phyloP scores from a whole-genome alignment of 2,797 vertebrate genomes.

The Taeniopygia guttata region DNA sequence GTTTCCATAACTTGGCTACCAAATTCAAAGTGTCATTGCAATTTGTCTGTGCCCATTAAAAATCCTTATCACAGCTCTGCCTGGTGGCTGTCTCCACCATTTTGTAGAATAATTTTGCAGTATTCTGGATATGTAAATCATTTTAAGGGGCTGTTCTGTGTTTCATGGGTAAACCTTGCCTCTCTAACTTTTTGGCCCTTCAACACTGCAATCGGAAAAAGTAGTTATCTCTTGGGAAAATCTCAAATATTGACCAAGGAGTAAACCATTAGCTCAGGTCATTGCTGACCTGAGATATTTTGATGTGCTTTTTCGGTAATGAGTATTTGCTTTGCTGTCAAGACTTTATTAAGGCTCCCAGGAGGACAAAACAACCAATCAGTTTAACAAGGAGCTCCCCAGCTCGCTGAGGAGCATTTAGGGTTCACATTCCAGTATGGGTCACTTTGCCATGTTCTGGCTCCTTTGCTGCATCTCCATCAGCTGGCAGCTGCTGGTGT shows the following conservation, averaged over 20 bases:
- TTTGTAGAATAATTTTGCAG: not conserved
- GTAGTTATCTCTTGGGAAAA: not conserved
- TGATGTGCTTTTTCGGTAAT: not conserved
- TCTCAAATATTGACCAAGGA: not conserved
- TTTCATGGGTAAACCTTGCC: not conserved
- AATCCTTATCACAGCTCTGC: not conserved
- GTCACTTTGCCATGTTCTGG: not conserved
- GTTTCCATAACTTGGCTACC: not conserved
- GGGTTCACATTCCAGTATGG: not conserved
- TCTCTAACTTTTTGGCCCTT: not conserved
- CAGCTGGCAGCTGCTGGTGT: not conserved
- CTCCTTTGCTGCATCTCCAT: not conserved
- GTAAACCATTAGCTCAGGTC: not conserved
- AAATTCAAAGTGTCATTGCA: not conserved
- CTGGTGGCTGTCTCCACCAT: not conserved
- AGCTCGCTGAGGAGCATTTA: not conserved
- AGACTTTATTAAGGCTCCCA: not conserved
- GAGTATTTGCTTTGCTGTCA: not conserved
- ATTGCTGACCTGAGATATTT: not conserved
- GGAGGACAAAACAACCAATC: not conserved
- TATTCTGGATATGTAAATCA: not conserved
- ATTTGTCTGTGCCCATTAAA: not conserved
- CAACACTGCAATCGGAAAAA: not conserved
- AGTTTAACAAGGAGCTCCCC: not conserved
- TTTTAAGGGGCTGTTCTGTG: not conserved